Evolutionary conservation across 1,140 invertebrate species (phyloP).

Genomic region (Amyelois transitella): DNA sequence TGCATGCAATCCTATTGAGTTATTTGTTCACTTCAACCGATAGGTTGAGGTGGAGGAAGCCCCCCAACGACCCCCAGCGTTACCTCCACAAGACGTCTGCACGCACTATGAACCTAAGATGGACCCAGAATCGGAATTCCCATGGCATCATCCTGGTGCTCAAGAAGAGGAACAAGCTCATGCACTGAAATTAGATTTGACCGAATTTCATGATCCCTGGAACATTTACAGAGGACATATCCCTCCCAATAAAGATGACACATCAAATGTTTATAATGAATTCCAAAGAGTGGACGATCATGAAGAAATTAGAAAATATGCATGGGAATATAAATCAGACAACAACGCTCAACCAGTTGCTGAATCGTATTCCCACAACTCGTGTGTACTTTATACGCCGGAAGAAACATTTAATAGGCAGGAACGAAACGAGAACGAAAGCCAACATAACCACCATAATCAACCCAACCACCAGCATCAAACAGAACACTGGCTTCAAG

Average conservation of each 20-base stretch:
- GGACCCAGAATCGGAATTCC: conserved; percentile 63
- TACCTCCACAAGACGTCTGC: conserved; percentile 32
- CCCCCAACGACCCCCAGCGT: conserved; percentile 18
- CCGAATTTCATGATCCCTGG: conserved; percentile 77
- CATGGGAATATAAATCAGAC: conserved; percentile 36
- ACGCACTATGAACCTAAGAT: conserved; percentile 45
- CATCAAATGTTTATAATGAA: conserved; percentile 11
- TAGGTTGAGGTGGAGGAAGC: conserved; percentile 54
- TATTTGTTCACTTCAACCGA: conserved; percentile 57
- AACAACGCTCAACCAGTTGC: conserved; percentile 1
- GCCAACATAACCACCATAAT: not conserved
- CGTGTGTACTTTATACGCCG: not conserved
- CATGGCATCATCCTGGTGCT: conserved; percentile 59
- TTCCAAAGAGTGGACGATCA: conserved; percentile 24
- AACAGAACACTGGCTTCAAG: conserved; percentile 6
- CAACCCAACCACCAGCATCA: conserved; percentile 4
- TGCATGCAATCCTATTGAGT: conserved; percentile 60
- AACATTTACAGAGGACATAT: conserved; percentile 67
- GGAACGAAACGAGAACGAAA: not conserved
- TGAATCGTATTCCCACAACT: conserved; percentile 9
- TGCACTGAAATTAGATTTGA: conserved; percentile 43
- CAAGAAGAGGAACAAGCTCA: conserved; percentile 29
- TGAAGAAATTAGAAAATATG: conserved; percentile 45
- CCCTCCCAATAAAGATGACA: conserved; percentile 24
- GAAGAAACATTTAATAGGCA: not conserved